These are phyloP conservation scores for Corythornis vintsioides DNA, from an alignment of 2,113 vertebrate genomes.

Conservation along the genomic window DNA sequence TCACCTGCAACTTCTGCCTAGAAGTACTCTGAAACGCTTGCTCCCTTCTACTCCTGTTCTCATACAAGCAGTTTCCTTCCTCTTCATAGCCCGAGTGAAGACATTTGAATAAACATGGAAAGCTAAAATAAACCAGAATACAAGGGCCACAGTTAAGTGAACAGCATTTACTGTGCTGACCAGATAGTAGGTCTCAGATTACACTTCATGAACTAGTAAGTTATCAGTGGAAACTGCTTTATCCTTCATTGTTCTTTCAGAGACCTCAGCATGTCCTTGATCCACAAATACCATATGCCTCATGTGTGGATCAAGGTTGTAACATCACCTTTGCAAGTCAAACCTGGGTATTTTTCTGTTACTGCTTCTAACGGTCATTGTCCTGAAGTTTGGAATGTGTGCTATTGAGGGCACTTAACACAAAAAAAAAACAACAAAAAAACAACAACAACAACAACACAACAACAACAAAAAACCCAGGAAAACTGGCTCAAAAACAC, in stretches of 20 bases:
- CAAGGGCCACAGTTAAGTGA: background rate
- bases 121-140: background rate
- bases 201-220: slow-evolving; percentile 3
- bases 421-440: background rate
- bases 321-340: slow-evolving; percentile 4
- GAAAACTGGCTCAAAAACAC: background rate
- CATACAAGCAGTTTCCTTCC: background rate
- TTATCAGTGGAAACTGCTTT: background rate
- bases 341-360: background rate
- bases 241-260: slow-evolving; percentile 48
- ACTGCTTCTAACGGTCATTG: background rate
- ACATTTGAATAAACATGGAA: background rate
- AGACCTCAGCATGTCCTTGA: slow-evolving; percentile 34
- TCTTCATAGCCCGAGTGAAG: background rate
- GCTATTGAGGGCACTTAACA: background rate
- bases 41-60: background rate
- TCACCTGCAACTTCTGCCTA: background rate
- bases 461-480: background rate
- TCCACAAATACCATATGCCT: background rate
- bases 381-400: background rate
- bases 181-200: slow-evolving; percentile 42
- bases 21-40: background rate
- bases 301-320: background rate
- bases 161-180: background rate
- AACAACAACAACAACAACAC: background rate